Percentiles rank a stretch among this genome's conserved stretches.
Conservation (phyloP, 2,797 vertebrate species). For the Enteromius fasciolatus region DNA sequence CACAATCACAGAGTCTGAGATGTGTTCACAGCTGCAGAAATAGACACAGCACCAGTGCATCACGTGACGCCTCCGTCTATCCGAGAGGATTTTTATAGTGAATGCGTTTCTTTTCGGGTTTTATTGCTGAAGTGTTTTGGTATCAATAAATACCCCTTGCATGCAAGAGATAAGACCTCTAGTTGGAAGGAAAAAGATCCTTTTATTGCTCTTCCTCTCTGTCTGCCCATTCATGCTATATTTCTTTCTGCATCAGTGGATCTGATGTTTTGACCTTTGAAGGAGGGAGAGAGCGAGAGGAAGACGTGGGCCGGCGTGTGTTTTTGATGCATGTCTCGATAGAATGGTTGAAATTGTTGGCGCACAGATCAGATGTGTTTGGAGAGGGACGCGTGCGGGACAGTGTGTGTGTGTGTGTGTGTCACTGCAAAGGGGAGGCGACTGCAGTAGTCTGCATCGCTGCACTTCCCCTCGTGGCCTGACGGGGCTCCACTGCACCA, state of each 20-base stretch:
- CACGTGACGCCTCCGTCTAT: constrained; percentile 6
- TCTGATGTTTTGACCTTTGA: constrained; percentile 64
- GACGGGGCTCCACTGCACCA: constrained; percentile 65
- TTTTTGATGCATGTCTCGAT: constrained; percentile 32
- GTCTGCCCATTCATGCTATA: constrained; percentile 21
- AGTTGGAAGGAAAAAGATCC: neutral
- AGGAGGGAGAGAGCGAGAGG: constrained; percentile 46
- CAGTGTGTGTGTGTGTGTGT: constrained; percentile 55
- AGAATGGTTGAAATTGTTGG: constrained; percentile 20
- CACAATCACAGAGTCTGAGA: constrained; percentile 20
- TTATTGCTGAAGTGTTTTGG: constrained; percentile 13
- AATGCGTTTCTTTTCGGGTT: neutral
- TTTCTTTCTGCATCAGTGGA: constrained; percentile 40
- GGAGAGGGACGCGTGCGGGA: constrained; percentile 37
- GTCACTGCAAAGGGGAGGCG: constrained; percentile 77
- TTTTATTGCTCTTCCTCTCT: neutral
- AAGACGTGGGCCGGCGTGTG: constrained; percentile 9
- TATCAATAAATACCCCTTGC: neutral
- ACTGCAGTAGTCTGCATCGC: constrained; percentile 68
- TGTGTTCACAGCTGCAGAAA: constrained; percentile 32
- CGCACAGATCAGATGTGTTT: constrained; percentile 13
- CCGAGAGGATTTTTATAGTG: neutral
- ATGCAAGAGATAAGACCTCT: constrained; percentile 1
- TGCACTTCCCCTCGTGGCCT: constrained; percentile 71
- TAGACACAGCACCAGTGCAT: neutral